Percentiles rank a stretch among this genome's conserved stretches.
phyloP scores from a whole-genome alignment of 2,888 invertebrate genomes.

The Erannis defoliaria region DNA sequence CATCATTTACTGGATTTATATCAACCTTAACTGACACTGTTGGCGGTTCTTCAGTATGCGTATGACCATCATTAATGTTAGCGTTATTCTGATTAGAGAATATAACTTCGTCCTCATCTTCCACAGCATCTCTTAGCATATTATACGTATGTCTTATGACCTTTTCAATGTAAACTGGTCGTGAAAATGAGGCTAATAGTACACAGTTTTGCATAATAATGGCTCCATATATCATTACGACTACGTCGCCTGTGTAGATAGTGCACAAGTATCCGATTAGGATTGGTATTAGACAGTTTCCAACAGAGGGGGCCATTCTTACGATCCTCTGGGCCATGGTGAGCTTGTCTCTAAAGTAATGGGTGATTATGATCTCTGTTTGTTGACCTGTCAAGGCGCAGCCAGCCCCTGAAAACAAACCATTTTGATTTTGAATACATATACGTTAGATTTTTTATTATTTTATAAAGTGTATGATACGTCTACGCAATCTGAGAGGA shows the following conservation, averaged over 20 bases:
- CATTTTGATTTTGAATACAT: neutral
- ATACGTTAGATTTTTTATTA: neutral
- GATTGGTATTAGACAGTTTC: slow-evolving; percentile 83
- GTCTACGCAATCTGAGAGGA: too few species aligned
- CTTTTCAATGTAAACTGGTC: slow-evolving; percentile 84
- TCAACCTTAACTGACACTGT: slow-evolving; percentile 40
- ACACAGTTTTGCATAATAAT: slow-evolving; percentile 86
- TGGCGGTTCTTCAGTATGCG: slow-evolving; percentile 31
- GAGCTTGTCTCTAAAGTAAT: slow-evolving; percentile 87
- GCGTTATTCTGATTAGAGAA: slow-evolving; percentile 74
- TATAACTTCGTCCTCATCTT: slow-evolving; percentile 87
- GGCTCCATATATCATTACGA: slow-evolving; percentile 86
- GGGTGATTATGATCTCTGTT: slow-evolving; percentile 85
- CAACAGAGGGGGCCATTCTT: slow-evolving; percentile 82
- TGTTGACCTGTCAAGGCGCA: slow-evolving; percentile 86
- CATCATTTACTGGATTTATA: slow-evolving; percentile 61
- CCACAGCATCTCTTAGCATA: slow-evolving; percentile 75
- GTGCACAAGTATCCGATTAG: slow-evolving; percentile 81
- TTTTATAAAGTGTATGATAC: too few species aligned
- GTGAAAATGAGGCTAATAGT: slow-evolving; percentile 81
- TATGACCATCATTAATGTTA: slow-evolving; percentile 22
- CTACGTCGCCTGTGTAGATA: slow-evolving; percentile 69
- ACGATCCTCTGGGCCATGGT: slow-evolving; percentile 81
- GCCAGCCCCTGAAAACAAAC: slow-evolving; percentile 79
- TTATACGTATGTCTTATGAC: slow-evolving; percentile 80